Evolutionary conservation across 2,888 invertebrate species (phyloP).

Genomic region (Eupelmus urozonus): DNA sequence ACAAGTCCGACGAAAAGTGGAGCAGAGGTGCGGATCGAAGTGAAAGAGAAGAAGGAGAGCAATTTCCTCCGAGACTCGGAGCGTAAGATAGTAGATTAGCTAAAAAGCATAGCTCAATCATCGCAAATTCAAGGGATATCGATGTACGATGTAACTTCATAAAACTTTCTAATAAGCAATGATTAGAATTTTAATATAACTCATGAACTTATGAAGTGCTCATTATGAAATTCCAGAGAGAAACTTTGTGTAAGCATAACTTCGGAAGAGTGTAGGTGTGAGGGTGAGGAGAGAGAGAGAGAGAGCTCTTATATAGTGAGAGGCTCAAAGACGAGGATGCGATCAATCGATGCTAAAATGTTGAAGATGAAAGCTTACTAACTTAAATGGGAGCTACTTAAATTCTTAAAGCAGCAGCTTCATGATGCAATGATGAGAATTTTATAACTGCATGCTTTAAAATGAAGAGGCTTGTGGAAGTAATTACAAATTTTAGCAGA

Average conservation of each 20-base stretch:
- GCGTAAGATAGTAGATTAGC: not conserved
- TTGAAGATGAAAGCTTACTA: constrained; percentile 4
- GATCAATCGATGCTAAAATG: constrained; percentile 45
- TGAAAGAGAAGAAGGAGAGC: not conserved
- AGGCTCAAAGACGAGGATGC: constrained; percentile 1
- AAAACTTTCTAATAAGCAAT: too few relatives aligned
- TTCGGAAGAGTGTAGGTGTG: not conserved
- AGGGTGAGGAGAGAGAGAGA: not conserved
- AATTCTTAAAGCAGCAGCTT: constrained; percentile 10
- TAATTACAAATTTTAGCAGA: too few relatives aligned
- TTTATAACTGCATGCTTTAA: too few relatives aligned
- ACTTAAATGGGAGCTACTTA: constrained; percentile 24
- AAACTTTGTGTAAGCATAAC: too few relatives aligned
- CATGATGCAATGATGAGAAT: too few relatives aligned
- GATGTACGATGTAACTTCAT: too few relatives aligned
- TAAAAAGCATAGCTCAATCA: too few relatives aligned
- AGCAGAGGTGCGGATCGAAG: not conserved
- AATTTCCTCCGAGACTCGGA: not conserved
- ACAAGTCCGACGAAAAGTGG: not conserved
- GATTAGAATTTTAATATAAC: not conserved
- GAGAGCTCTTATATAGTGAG: not conserved
- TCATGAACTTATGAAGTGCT: not conserved
- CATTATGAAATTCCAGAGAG: too few relatives aligned
- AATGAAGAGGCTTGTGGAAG: too few relatives aligned
- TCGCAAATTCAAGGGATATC: too few relatives aligned